Percentiles rank a stretch among this genome's conserved stretches.
Evolutionary conservation across 2,113 vertebrate species (phyloP).

Genomic region (Ictidomys tridecemlineatus): DNA sequence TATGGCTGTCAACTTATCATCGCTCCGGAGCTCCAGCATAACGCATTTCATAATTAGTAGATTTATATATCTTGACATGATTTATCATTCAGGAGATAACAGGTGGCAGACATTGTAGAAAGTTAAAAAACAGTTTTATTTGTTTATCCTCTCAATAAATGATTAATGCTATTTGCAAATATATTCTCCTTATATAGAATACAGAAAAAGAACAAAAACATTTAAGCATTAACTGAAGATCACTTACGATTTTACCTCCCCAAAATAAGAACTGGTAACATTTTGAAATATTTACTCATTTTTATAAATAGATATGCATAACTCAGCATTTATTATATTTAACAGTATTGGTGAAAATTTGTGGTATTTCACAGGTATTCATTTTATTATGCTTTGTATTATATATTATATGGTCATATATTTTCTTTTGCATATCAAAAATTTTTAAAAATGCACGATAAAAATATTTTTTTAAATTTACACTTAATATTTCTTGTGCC

Average conservation of each 20-base stretch:
- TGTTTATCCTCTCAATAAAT: slow-evolving; percentile 13
- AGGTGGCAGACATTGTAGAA: neutral
- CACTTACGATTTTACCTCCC: neutral
- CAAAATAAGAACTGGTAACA: slow-evolving; percentile 7
- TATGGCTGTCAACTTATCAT: neutral
- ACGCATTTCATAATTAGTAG: neutral
- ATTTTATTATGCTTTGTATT: neutral
- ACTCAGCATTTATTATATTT: slow-evolving; percentile 34
- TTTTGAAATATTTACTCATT: neutral
- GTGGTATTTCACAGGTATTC: neutral
- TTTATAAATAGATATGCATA: neutral
- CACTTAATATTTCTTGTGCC: neutral
- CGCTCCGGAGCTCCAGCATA: neutral
- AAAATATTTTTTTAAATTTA: neutral
- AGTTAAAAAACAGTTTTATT: neutral
- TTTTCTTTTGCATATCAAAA: neutral
- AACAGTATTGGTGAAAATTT: neutral
- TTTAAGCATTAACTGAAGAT: slow-evolving; percentile 12
- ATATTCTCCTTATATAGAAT: neutral
- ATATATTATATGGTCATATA: neutral
- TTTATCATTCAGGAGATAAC: neutral
- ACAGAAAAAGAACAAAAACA: slow-evolving; percentile 27
- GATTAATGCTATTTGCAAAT: slow-evolving; percentile 22
- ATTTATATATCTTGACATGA: neutral
- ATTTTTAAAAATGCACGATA: neutral